A percentile compares a stretch with the other conserved stretches of the same genome.
Conservation (phyloP, 2,797 vertebrate genomes). For the Salarias fasciatus region DNA sequence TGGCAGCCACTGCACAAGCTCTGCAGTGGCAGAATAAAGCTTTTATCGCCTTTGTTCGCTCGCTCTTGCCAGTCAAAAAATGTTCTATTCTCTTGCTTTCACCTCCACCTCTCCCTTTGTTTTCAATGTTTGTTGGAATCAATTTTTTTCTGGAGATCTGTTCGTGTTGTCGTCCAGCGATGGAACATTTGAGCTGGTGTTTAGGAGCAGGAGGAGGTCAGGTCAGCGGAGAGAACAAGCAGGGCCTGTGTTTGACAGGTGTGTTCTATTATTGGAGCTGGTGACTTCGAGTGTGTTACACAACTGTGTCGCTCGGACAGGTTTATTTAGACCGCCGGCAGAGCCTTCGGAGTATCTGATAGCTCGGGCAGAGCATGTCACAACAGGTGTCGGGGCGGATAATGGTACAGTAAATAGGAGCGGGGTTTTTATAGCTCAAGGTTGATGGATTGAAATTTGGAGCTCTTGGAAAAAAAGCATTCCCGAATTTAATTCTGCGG, state of each 20-base stretch:
- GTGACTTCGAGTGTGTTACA: slow-evolving; percentile 76
- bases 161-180: slow-evolving; percentile 54
- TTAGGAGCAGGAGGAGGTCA: slow-evolving; percentile 62
- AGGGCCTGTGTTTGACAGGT: slow-evolving; percentile 80
- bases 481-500: slow-evolving; percentile 41
- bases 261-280: slow-evolving; percentile 76
- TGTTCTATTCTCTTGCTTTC: slow-evolving; percentile 38
- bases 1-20: slow-evolving; percentile 72
- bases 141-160: slow-evolving; percentile 62
- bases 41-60: slow-evolving; percentile 64
- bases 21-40: slow-evolving; percentile 72
- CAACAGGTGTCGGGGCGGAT: slow-evolving; percentile 72
- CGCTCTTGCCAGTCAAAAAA: slow-evolving; percentile 61
- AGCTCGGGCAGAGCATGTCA: slow-evolving; percentile 64
- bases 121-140: slow-evolving; percentile 53
- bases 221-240: slow-evolving; percentile 71
- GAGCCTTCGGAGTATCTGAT: slow-evolving; percentile 71
- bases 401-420: slow-evolving; percentile 69
- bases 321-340: slow-evolving; percentile 70
- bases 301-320: slow-evolving; percentile 66
- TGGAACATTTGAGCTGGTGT: slow-evolving; percentile 65
- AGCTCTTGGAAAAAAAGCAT: slow-evolving; percentile 34
- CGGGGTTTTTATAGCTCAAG: slow-evolving; percentile 67
- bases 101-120: slow-evolving; percentile 53
- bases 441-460: slow-evolving; percentile 53